Conservation (phyloP, 2,113 vertebrate species). For the Choloepus hoffmanni region DNA sequence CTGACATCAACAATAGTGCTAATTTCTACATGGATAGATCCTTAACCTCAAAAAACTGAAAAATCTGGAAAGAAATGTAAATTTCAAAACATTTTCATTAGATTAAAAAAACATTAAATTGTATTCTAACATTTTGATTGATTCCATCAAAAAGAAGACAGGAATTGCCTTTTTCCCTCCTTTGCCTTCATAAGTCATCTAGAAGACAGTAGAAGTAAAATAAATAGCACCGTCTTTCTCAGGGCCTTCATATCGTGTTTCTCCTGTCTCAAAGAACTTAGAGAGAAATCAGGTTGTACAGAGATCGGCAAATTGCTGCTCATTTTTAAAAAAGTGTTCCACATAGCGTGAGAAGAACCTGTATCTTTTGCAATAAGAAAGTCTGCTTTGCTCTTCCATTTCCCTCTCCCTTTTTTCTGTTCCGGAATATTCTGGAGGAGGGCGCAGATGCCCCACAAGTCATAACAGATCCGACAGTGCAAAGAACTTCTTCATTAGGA, state of each 20-base stretch:
- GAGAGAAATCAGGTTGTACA: background rate
- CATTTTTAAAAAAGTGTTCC: background rate
- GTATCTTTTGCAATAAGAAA: conserved; percentile 12
- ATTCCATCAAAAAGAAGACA: background rate
- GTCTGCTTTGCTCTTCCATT: conserved; percentile 46
- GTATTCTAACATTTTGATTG: background rate
- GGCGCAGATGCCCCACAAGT: conserved; percentile 35
- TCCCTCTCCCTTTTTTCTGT: conserved; percentile 24
- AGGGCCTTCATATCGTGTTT: rapidly evolving
- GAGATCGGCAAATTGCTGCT: background rate
- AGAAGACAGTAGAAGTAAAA: background rate
- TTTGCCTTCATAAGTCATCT: background rate
- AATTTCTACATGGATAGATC: background rate
- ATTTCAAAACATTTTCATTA: background rate
- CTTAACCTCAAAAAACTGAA: background rate
- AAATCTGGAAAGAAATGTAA: conserved; percentile 31
- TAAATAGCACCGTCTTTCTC: background rate
- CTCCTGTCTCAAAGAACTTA: background rate
- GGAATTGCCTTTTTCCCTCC: background rate
- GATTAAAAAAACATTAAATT: background rate
- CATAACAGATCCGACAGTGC: conserved; percentile 43
- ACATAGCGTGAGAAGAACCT: rapidly evolving
- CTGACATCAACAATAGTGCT: background rate
- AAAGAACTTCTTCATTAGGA: conserved; percentile 81
- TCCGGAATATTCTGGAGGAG: background rate